Percentiles rank a stretch among this genome's conserved stretches.
phyloP scores from a whole-genome alignment of 2,888 invertebrate genomes.

The Dromius quadrimaculatus region DNA sequence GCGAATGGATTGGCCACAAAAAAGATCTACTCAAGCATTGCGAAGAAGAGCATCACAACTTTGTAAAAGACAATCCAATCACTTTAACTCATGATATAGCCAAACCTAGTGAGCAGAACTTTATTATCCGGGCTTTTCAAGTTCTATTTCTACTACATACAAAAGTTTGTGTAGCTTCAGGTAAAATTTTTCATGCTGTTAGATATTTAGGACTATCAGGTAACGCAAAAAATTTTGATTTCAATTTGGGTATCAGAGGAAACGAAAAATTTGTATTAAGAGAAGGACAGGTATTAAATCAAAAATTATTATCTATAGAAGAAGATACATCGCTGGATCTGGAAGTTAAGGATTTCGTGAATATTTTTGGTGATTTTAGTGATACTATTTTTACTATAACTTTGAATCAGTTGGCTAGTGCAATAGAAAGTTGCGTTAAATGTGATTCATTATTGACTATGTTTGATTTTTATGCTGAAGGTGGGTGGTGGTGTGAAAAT shows the following conservation, averaged over 20 bases:
- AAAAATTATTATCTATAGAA: neutral
- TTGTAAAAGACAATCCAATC: neutral
- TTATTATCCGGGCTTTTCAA: constrained; percentile 1
- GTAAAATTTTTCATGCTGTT: constrained; percentile 14
- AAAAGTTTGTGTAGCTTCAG: neutral
- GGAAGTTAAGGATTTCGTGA: neutral
- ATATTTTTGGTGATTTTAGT: constrained; percentile 1
- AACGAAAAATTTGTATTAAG: neutral
- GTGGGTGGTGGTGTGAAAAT: neutral
- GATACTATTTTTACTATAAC: constrained; percentile 7
- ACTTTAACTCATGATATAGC: constrained; percentile 3
- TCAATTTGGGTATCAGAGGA: neutral
- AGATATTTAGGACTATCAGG: neutral
- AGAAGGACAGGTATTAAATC: neutral
- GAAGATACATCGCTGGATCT: neutral
- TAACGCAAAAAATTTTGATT: constrained; percentile 1
- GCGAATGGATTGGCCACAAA: neutral
- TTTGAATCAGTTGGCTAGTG: neutral
- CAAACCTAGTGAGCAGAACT: neutral
- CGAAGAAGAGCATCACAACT: neutral
- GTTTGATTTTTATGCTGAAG: neutral
- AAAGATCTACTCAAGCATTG: neutral
- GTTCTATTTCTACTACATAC: constrained; percentile 13
- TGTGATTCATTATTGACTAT: neutral
- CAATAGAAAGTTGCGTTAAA: neutral